Evolutionary conservation across 1,140 invertebrate genomes (phyloP).

Genomic region (Mactra quadrangularis): DNA sequence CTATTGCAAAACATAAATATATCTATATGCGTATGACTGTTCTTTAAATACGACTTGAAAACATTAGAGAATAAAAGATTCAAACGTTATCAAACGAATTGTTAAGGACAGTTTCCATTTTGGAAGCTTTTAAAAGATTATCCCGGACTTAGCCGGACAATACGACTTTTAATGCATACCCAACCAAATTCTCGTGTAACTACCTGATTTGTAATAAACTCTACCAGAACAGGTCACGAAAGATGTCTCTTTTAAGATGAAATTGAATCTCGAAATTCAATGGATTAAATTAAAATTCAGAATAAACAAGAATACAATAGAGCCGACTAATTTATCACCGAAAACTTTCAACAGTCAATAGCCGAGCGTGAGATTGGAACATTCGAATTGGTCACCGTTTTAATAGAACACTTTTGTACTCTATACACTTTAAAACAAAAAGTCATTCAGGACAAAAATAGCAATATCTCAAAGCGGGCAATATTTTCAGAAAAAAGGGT

Average conservation of each 20-base stretch:
- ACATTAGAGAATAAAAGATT: too few relatives aligned
- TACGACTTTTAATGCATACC: background rate
- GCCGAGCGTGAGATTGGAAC: background rate
- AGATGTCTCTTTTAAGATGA: constrained; percentile 1
- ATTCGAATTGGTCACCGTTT: background rate
- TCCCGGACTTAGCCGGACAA: constrained; percentile 7
- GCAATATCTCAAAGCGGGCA: constrained; percentile 16
- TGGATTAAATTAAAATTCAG: constrained; percentile 44
- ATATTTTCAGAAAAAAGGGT: background rate
- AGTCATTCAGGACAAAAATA: constrained; percentile 32
- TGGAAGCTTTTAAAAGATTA: constrained; percentile 15
- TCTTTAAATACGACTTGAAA: too few relatives aligned
- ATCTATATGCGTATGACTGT: too few relatives aligned
- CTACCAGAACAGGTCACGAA: constrained; percentile 42
- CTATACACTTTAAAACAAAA: background rate
- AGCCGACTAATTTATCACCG: constrained; percentile 20
- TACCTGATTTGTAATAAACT: constrained; percentile 17
- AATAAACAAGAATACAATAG: constrained; percentile 25
- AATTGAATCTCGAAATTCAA: constrained; percentile 21
- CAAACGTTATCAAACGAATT: too few relatives aligned
- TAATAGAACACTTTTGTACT: constrained; percentile 15
- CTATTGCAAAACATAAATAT: too few relatives aligned
- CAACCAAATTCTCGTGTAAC: constrained; percentile 29
- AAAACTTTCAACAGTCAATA: constrained; percentile 15
- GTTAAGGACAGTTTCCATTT: background rate